Evolutionary conservation across 2,113 vertebrate genomes (phyloP).

Genomic region (Aramus guarauna): DNA sequence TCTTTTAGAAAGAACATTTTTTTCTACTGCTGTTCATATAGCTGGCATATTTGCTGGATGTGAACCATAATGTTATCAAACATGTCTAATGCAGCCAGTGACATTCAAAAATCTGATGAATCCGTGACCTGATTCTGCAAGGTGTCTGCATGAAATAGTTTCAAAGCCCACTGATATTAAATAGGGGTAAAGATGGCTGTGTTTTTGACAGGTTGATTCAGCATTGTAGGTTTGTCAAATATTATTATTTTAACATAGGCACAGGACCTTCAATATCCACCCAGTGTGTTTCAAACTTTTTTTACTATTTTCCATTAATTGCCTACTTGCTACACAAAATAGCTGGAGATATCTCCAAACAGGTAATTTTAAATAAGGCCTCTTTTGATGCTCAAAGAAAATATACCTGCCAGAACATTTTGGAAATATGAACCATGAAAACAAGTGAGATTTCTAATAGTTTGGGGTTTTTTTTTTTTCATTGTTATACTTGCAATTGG

Average conservation of each 20-base stretch:
- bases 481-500: background rate
- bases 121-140: background rate
- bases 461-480: background rate
- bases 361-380: background rate
- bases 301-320: background rate
- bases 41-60: background rate
- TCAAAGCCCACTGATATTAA: background rate
- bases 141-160: background rate
- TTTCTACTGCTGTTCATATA: background rate
- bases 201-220: background rate
- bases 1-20: background rate
- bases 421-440: background rate
- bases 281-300: background rate
- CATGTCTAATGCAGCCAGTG: background rate
- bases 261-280: background rate
- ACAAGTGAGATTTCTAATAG: background rate
- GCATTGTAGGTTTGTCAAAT: background rate
- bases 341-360: background rate
- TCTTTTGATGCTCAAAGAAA: background rate
- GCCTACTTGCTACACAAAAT: background rate
- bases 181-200: background rate
- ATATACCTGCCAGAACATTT: background rate
- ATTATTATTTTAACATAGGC: background rate
- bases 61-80: background rate
- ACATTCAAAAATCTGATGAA: conserved; percentile 38